Percentiles rank a stretch among this genome's conserved stretches.
Evolutionary conservation across 2,113 vertebrate genomes (phyloP).

Genomic region (Muntiacus reevesi): DNA sequence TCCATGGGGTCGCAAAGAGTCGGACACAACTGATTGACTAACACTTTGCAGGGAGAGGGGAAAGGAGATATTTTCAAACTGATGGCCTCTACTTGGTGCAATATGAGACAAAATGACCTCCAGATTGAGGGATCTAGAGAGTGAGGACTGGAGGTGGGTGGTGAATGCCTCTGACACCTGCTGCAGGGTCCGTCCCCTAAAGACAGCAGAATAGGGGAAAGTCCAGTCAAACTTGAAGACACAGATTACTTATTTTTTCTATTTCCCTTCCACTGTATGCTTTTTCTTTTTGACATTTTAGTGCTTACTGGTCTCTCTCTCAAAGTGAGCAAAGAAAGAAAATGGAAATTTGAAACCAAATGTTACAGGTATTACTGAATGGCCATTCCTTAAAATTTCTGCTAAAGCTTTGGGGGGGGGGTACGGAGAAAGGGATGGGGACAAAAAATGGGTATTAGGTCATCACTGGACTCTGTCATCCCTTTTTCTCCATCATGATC

Average conservation of each 20-base stretch:
- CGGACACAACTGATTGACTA: not conserved
- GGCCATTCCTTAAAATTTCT: not conserved
- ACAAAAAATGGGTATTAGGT: not conserved
- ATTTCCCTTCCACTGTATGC: not conserved
- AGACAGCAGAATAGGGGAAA: not conserved
- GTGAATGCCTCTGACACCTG: not conserved
- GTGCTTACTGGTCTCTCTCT: not conserved
- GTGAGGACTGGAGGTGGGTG: not conserved
- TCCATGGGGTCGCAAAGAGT: not conserved
- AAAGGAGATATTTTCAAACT: not conserved
- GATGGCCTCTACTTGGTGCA: not conserved
- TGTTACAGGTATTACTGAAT: not conserved
- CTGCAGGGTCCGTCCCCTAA: not conserved
- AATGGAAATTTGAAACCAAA: not conserved
- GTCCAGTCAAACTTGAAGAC: not conserved
- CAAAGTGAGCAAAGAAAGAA: not conserved
- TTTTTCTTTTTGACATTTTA: not conserved
- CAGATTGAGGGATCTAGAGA: not conserved
- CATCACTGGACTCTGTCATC: not conserved
- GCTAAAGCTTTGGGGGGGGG: not conserved
- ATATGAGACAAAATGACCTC: not conserved
- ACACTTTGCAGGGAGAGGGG: not conserved
- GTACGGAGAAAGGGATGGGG: not conserved
- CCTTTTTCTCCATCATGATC: not conserved
- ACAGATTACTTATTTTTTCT: not conserved